Percentiles rank a stretch among this genome's conserved stretches.
phyloP scores from a whole-genome alignment of 2,113 vertebrate genomes.

The Nyctibius bracteatus region DNA sequence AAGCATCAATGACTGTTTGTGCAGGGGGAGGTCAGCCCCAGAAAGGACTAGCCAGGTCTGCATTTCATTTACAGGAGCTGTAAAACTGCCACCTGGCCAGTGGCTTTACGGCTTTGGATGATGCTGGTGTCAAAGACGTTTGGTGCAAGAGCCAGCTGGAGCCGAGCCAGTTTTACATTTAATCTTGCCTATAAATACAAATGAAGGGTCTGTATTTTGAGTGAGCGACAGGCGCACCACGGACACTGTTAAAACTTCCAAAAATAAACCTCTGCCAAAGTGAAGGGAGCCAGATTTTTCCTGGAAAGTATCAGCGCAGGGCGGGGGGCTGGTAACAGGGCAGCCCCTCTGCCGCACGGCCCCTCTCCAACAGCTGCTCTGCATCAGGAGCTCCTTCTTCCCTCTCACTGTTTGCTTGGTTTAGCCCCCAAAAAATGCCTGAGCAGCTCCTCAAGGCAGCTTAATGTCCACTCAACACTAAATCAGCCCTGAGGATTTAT shows the following conservation, averaged over 20 bases:
- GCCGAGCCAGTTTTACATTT: constrained; percentile 61
- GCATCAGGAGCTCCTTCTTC: not conserved
- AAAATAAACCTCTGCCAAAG: constrained; percentile 63
- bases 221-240: not conserved
- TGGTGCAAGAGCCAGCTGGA: constrained; percentile 37
- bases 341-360: not conserved
- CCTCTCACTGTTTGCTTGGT: not conserved
- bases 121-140: constrained; percentile 4
- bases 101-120: not conserved
- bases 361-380: not conserved
- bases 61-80: not conserved
- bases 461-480: not conserved
- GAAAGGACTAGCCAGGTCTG: not conserved
- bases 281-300: constrained; percentile 40
- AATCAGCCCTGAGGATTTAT: not conserved
- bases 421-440: not conserved
- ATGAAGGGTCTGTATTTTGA: constrained; percentile 50
- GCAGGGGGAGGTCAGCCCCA: not conserved
- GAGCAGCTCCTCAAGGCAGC: not conserved
- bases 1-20: not conserved
- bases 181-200: constrained; percentile 61
- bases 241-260: constrained; percentile 51
- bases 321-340: rapidly evolving
- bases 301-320: not conserved
- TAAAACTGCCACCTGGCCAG: not conserved